Base-by-base conservation (phyloP, 1,140 invertebrate species). In the Drosophila trapezifrons region DNA sequence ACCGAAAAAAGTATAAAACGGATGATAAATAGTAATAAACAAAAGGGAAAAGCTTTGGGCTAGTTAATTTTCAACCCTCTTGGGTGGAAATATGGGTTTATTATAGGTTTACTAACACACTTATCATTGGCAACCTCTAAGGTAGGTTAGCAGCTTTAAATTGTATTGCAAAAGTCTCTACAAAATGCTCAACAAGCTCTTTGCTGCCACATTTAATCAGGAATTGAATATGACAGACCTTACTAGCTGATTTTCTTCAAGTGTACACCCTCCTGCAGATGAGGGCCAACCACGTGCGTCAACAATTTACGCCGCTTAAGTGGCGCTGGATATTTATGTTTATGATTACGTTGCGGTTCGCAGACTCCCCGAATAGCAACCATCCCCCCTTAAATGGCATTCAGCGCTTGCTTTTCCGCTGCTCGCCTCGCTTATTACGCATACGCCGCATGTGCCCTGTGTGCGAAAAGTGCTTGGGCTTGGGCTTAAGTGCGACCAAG, bases 241-340 rank as follows among this genome's bases (percentile, higher is more conserved):
- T 4, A 0, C 1, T 32, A 18, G n/a, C 1, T 20, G 1, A 18
- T 37, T 63, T 63, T 40, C 5, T 18, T 0, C 0, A 37, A 8
- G 60, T 63, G 60, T 55, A 49, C 43, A 37, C 38, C 47, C 58
- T 46, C 46, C 29, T 38, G 42, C 45, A 40, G 38, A 51, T 76
- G 43, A 64, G 60, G 46, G 58, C 35, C 76, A 72, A 71, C 76
- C 80, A 84, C 76, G 76, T 80, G 80, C 80, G 66, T 69, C 65
- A 81, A 82, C 82, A 87, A 83, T 86, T 87, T 82, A 77, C 83
- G 83, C 67, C 71, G 70, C 70, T 77, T 86, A 81, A 86, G 82
- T 67, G 69, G 78, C 70, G 65, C 49, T 54, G 78, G 83, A 79
- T 86, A 86, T 86, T 86, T 86, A 86, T 86, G 83, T 67, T 86